Conservation (phyloP, 2,113 vertebrate species). For the Leiothrix lutea region DNA sequence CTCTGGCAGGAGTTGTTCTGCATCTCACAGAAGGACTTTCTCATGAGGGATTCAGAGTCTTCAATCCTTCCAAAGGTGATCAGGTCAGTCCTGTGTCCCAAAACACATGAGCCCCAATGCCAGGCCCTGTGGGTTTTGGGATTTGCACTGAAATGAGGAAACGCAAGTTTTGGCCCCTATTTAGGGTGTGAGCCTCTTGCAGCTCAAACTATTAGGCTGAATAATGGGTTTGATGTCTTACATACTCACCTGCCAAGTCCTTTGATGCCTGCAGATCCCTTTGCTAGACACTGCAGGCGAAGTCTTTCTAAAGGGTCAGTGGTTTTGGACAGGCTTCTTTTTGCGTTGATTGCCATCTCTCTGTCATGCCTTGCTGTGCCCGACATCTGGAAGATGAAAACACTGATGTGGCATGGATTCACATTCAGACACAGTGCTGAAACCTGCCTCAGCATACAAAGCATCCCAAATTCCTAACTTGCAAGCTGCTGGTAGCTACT, state of each 20-base stretch:
- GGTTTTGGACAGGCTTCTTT: slow-evolving; percentile 67
- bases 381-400: slow-evolving; percentile 75
- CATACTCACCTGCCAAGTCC: slow-evolving; percentile 84
- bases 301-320: slow-evolving; percentile 84
- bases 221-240: background rate
- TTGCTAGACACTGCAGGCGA: slow-evolving; percentile 84
- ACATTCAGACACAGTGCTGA: background rate
- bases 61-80: background rate
- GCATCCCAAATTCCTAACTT: background rate
- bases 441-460: background rate
- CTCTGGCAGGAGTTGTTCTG: background rate
- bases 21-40: background rate
- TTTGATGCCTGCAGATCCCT: slow-evolving; percentile 92
- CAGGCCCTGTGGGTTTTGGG: background rate
- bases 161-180: background rate
- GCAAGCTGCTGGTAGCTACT: background rate
- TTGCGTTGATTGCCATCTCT: slow-evolving; percentile 84
- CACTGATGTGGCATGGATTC: accelerated
- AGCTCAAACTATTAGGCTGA: background rate
- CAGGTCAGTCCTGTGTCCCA: background rate
- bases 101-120: background rate
- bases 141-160: background rate
- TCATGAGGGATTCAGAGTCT: background rate
- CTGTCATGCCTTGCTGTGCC: slow-evolving; percentile 88
- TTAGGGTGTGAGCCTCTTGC: background rate